A percentile compares a stretch with the other conserved stretches of the same genome.
Evolutionary conservation across 2,888 invertebrate genomes (phyloP).

Genomic region (Leptopilina drosophilae): DNA sequence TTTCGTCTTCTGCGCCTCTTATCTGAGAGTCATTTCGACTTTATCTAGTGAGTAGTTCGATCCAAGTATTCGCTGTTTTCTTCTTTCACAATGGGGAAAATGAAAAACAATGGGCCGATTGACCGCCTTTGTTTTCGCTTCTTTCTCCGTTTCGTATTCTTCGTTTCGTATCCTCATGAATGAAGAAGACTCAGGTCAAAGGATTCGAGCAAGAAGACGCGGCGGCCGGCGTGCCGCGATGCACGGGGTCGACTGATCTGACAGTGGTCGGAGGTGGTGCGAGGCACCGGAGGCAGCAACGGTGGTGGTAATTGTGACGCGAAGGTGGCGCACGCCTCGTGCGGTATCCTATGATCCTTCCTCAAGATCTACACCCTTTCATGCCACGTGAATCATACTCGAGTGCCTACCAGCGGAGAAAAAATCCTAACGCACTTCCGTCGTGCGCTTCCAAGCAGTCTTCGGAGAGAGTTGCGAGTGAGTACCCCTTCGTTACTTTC

Average conservation of each 20-base stretch:
- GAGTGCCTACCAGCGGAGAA: background rate
- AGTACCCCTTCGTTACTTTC: too few relatives aligned
- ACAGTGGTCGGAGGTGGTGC: slow-evolving; percentile 65
- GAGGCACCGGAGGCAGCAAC: slow-evolving; percentile 62
- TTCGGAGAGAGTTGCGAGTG: too few relatives aligned
- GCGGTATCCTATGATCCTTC: slow-evolving; percentile 46
- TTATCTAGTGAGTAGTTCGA: background rate
- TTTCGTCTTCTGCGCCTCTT: background rate
- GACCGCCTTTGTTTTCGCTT: too few relatives aligned
- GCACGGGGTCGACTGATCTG: slow-evolving; percentile 77
- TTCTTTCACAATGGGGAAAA: background rate
- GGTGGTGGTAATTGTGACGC: slow-evolving; percentile 56
- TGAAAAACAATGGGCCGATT: too few relatives aligned
- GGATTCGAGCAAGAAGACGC: slow-evolving; percentile 59
- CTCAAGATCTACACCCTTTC: slow-evolving; percentile 22
- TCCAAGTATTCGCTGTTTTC: background rate
- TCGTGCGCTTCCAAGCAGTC: too few relatives aligned
- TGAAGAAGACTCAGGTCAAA: slow-evolving; percentile 35
- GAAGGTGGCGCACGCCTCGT: slow-evolving; percentile 56
- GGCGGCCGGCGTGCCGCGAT: slow-evolving; percentile 76
- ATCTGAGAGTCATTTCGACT: background rate
- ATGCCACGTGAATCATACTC: slow-evolving; percentile 22
- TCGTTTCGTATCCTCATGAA: background rate
- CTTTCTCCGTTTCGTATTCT: background rate
- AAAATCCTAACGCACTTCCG: too few relatives aligned